Percentiles rank a stretch among this genome's conserved stretches.
phyloP scores from a whole-genome alignment of 2,113 vertebrate species.

The Chrysemys picta region DNA sequence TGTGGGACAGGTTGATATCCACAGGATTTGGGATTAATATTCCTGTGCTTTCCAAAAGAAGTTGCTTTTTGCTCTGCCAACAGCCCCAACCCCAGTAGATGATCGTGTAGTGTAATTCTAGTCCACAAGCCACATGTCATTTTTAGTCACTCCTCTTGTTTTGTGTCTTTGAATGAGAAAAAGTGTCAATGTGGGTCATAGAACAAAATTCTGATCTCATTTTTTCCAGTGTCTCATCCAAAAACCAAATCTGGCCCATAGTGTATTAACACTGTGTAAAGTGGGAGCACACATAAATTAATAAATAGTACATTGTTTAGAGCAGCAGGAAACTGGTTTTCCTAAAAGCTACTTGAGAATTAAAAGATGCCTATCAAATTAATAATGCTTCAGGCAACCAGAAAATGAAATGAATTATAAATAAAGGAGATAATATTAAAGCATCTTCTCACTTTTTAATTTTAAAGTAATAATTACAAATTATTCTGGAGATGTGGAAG shows the following conservation, averaged over 20 bases:
- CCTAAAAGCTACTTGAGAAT: conserved; percentile 47
- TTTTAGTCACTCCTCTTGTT: background rate
- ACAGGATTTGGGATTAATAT: background rate
- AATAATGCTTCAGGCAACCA: conserved; percentile 3
- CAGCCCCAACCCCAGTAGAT: background rate
- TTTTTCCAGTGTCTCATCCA: background rate
- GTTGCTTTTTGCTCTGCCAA: background rate
- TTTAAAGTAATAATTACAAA: conserved; percentile 36
- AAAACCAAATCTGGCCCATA: background rate
- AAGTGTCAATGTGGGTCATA: background rate
- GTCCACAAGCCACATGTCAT: background rate
- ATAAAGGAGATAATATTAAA: conserved; percentile 9
- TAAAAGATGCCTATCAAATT: conserved; percentile 51
- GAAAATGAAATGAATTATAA: conserved; percentile 35
- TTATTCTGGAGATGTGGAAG: conserved; percentile 18
- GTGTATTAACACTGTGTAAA: conserved; percentile 21
- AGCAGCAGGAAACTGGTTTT: conserved; percentile 32
- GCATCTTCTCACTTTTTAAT: conserved; percentile 20
- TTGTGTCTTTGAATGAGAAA: conserved; percentile 16
- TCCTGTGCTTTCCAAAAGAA: background rate
- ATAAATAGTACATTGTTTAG: background rate
- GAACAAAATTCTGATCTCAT: background rate
- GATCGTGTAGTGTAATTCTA: background rate
- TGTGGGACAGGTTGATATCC: background rate
- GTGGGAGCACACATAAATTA: conserved; percentile 17